A percentile compares a stretch with the other conserved stretches of the same genome.
phyloP scores from a whole-genome alignment of 2,797 vertebrate genomes.

The Discoglossus pictus region DNA sequence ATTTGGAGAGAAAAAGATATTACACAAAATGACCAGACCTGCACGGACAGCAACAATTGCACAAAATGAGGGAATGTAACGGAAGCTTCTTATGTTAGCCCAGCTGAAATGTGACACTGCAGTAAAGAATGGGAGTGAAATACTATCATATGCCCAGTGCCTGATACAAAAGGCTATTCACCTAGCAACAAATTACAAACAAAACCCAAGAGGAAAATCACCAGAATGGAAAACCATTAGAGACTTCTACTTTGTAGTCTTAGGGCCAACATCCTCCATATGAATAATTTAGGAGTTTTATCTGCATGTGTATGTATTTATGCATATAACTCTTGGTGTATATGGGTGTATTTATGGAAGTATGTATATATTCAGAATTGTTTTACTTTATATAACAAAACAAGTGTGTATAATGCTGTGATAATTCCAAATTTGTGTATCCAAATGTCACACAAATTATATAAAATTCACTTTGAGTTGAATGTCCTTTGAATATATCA shows the following conservation, averaged over 20 bases:
- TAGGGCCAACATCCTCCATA: no score
- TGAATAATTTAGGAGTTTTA: no score
- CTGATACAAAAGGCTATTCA: neutral
- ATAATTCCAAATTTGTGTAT: no score
- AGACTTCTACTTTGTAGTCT: neutral
- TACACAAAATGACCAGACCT: neutral
- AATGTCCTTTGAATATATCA: no score
- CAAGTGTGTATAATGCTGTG: no score
- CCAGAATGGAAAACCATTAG: neutral
- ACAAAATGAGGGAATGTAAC: neutral
- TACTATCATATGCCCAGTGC: constrained; percentile 13
- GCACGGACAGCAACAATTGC: neutral
- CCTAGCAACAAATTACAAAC: constrained; percentile 19
- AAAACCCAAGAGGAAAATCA: constrained; percentile 10
- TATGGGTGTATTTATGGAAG: no score
- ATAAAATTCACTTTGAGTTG: no score
- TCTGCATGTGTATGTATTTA: no score
- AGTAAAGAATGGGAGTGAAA: constrained; percentile 24
- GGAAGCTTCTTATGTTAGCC: constrained; percentile 1
- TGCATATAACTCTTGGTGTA: no score
- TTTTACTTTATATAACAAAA: no score
- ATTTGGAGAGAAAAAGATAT: constrained; percentile 23
- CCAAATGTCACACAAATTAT: no score
- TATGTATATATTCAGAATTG: no score
- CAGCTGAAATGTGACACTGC: constrained; percentile 23